Conservation (phyloP, 2,888 invertebrate genomes). For the Luperina nickerlii region DNA sequence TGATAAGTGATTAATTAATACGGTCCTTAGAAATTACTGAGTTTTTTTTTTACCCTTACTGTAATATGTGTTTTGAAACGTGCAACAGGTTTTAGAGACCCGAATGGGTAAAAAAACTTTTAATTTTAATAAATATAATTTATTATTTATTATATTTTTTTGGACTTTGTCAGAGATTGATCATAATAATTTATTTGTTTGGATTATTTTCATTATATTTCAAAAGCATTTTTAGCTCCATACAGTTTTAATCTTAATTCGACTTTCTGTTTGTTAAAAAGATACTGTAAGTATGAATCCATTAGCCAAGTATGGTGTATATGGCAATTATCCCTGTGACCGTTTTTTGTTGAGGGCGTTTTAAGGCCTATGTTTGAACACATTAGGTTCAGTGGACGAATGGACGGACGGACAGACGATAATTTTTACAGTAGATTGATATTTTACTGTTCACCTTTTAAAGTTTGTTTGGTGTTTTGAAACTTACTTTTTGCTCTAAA, state of each 20-base stretch:
- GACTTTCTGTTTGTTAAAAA: slow-evolving; percentile 7
- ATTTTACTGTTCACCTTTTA: slow-evolving; percentile 12
- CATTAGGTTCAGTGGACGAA: slow-evolving; percentile 8
- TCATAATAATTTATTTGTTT: slow-evolving; percentile 49
- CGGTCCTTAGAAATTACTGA: not conserved
- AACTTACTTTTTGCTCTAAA: not conserved
- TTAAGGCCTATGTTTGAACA: slow-evolving; percentile 4
- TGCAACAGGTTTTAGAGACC: slow-evolving; percentile 14
- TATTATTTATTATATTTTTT: slow-evolving; percentile 57
- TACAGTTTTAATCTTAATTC: slow-evolving; percentile 25
- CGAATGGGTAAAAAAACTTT: slow-evolving; percentile 6
- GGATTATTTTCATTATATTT: slow-evolving; percentile 40
- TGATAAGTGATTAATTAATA: slow-evolving; percentile 1
- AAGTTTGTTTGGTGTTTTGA: not conserved
- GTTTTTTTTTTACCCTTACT: slow-evolving; percentile 13
- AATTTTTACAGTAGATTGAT: slow-evolving; percentile 6
- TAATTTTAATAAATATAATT: slow-evolving; percentile 24
- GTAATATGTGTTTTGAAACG: not conserved
- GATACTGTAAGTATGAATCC: not conserved
- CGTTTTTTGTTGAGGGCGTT: not conserved
- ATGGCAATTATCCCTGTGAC: slow-evolving; percentile 21
- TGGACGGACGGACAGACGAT: slow-evolving; percentile 2
- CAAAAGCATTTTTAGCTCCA: slow-evolving; percentile 18
- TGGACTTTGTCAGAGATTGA: slow-evolving; percentile 46
- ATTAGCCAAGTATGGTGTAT: not conserved